These are phyloP conservation scores for Agrochola lota DNA, from an alignment of 2,888 invertebrate species.

Conservation along the genomic window DNA sequence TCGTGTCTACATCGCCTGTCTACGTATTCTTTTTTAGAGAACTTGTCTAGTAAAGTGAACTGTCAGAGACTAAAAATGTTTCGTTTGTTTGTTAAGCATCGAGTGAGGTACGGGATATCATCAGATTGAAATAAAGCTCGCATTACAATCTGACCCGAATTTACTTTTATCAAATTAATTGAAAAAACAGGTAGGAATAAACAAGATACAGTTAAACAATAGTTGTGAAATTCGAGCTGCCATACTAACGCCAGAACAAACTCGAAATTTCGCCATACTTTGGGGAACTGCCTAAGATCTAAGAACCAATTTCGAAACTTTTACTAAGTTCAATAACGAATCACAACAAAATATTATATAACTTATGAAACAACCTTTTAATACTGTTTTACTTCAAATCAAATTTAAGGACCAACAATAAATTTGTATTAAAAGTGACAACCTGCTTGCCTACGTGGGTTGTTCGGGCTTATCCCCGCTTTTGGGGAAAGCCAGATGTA, in stretches of 20 bases:
- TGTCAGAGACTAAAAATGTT: background rate
- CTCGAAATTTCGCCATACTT: constrained; percentile 7
- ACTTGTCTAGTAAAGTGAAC: constrained; percentile 5
- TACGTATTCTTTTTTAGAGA: constrained; percentile 22
- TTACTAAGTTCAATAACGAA: constrained; percentile 28
- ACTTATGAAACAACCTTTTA: constrained; percentile 16
- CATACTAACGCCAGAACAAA: background rate
- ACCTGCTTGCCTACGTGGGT: background rate
- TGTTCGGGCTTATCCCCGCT: background rate
- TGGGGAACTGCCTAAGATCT: constrained; percentile 14
- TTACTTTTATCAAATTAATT: background rate
- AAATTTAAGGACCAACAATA: constrained; percentile 2
- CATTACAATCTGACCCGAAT: background rate
- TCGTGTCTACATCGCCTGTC: background rate
- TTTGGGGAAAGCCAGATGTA: background rate
- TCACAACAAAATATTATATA: constrained; percentile 17
- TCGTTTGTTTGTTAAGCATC: background rate
- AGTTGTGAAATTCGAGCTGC: background rate
- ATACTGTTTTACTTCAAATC: constrained; percentile 8
- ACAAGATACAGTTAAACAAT: background rate
- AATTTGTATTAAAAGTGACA: background rate
- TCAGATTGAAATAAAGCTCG: background rate
- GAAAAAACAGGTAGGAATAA: background rate
- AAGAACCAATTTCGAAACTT: constrained; percentile 32
- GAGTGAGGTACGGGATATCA: background rate